Base-by-base conservation (phyloP, 2,797 vertebrate species). In the Cossypha caffra region DNA sequence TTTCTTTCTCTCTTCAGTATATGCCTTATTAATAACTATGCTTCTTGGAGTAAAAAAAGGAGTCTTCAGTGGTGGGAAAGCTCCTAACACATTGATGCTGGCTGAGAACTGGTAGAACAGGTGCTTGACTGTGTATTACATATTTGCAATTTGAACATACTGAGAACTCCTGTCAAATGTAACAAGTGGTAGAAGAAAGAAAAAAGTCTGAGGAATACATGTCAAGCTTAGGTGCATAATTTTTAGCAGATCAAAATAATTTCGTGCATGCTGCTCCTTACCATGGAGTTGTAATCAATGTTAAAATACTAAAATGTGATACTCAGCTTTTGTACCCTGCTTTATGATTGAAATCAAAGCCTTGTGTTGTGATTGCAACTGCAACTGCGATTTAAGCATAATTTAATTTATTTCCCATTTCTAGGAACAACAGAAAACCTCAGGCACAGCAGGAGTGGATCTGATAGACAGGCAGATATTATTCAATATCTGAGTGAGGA, bases 401-500 rank as follows among this genome's bases (percentile, higher is more conserved):
- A 71, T 74, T 85, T 50, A 58, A 83, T 18, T 50, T 55, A 29
- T 23, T 71, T 90, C n/a, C 63, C 16, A 8, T 78, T 93, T 92
- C 50, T 88, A 99, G 99, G 99, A 95, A 98, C 99, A 20, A 98
- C 98, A 4, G 99, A 99, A 97, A 99, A 98, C 74, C 83, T 97
- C 97, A 98, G 98, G 72, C 98, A 98, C 86, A 99, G 98, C 96
- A 99, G 99, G 98, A 99, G 98, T 38, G 99, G 99, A 71, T 98
- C 99, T 2, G 99, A 99, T 80, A 98, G 98, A 23, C 99, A 99
- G 96, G 98, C 98, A 3, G 99, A 99, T 75, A 98, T 98, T 20
- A 97, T 97, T 50, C 98, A 99, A 6, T 99, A 98, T 97, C 98
- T 98, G 96, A 99, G 98, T 61, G 99, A 99, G 96, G 99, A 99